phyloP scores from a whole-genome alignment of 2,797 vertebrate species.

The Pangasius djambal region DNA sequence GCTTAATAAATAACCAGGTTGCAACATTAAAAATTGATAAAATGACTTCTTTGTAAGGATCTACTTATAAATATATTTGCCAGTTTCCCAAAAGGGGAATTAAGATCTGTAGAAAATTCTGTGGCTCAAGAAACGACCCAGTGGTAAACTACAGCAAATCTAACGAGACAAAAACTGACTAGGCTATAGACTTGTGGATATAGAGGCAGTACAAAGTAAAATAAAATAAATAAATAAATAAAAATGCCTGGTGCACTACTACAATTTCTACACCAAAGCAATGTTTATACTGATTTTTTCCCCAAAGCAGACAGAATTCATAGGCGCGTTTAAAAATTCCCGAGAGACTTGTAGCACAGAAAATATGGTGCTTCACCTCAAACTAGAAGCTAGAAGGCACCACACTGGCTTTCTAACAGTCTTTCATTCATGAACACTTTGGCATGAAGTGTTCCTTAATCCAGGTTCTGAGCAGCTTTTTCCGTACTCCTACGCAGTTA shows the following conservation, averaged over 20 bases:
- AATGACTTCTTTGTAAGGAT: background rate
- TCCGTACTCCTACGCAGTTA: background rate
- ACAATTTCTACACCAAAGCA: conserved; percentile 1
- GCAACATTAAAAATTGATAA: background rate
- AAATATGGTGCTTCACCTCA: background rate
- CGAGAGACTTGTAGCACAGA: background rate
- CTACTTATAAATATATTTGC: no score
- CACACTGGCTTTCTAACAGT: background rate
- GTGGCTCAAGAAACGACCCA: background rate
- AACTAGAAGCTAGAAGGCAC: background rate
- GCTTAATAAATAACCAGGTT: conserved; percentile 5
- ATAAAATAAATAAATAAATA: background rate
- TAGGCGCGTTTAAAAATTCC: background rate
- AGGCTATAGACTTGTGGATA: background rate
- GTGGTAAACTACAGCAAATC: background rate
- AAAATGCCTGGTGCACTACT: background rate
- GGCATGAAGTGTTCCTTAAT: conserved; percentile 1
- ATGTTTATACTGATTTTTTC: background rate
- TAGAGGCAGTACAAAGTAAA: background rate
- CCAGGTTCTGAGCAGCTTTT: background rate
- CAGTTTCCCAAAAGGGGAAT: background rate
- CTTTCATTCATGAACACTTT: background rate
- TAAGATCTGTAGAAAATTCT: background rate
- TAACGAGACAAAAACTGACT: background rate
- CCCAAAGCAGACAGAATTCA: background rate